Evolutionary conservation across 2,888 invertebrate genomes (phyloP).

Genomic region (Linhomoeus sp.): DNA sequence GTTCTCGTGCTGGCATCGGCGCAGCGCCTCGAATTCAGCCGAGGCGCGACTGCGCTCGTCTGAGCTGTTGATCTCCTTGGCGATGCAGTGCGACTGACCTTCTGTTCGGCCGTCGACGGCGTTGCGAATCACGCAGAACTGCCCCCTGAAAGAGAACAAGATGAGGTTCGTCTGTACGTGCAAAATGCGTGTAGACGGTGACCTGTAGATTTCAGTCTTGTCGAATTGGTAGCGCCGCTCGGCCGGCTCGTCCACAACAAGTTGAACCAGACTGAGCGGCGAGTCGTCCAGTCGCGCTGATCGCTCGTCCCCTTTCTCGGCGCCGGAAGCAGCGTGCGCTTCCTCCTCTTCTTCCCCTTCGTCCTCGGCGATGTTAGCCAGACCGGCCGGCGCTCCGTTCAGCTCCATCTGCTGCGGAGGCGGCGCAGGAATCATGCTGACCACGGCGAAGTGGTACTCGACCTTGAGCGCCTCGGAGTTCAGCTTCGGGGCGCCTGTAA

Average conservation of each 20-base stretch:
- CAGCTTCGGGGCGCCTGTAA: conserved; percentile 45
- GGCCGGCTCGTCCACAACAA: conserved; percentile 9
- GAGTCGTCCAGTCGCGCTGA: conserved; percentile 3
- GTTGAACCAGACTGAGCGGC: not conserved
- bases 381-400: conserved; percentile 41
- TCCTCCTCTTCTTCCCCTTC: conserved; percentile 27
- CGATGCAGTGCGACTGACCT: conserved; percentile 45
- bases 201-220: no score
- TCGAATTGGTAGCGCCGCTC: conserved; percentile 48
- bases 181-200: no score
- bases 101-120: conserved; percentile 51
- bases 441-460: conserved; percentile 5
- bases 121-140: conserved; percentile 63
- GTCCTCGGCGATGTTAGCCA: conserved; percentile 38
- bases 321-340: conserved; percentile 16
- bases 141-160: conserved; percentile 41
- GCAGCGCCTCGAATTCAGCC: conserved; percentile 64
- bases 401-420: conserved; percentile 54
- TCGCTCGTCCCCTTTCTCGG: conserved; percentile 38
- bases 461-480: conserved; percentile 36
- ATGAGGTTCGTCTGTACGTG: no score
- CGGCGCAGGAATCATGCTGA: conserved; percentile 18
- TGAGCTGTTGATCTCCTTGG: conserved; percentile 45
- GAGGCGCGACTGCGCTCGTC: conserved; percentile 35
- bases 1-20: conserved; percentile 64